Percentiles rank a stretch among this genome's conserved stretches.
These are phyloP conservation scores for Apocrypta bakeri DNA, from an alignment of 1,140 invertebrate genomes.

Conservation along the genomic window DNA sequence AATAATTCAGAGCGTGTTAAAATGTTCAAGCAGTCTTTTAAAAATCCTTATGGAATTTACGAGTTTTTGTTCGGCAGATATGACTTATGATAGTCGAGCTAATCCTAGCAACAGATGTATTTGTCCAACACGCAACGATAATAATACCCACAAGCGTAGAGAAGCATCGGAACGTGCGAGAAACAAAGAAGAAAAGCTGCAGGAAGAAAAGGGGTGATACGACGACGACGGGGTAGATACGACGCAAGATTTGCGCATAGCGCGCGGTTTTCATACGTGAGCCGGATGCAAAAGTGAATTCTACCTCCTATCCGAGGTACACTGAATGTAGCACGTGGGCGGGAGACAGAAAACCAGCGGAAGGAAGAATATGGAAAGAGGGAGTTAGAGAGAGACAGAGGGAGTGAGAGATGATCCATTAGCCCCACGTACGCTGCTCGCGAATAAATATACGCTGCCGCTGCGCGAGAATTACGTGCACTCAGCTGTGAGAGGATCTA, in stretches of 20 bases:
- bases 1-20: neutral
- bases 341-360: slow-evolving; percentile 1
- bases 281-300: slow-evolving; percentile 21
- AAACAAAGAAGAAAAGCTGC: neutral
- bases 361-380: neutral
- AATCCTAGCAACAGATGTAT: no score
- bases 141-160: no score
- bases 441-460: neutral
- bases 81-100: no score
- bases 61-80: no score
- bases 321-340: neutral
- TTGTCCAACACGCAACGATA: neutral
- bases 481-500: neutral
- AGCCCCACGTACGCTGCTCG: neutral
- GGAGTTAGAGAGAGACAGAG: no score
- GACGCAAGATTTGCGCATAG: neutral
- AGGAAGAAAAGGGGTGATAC: neutral
- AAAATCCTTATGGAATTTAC: no score
- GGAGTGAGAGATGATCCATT: slow-evolving; percentile 7
- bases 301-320: neutral
- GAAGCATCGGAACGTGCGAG: neutral
- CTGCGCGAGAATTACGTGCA: no score
- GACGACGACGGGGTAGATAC: neutral
- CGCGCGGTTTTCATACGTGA: slow-evolving; percentile 20
- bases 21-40: neutral